These are phyloP conservation scores for Hexactinellida sp. DNA, from an alignment of 37 sponge, comb jelly and placozoan species.

Conservation along the genomic window DNA sequence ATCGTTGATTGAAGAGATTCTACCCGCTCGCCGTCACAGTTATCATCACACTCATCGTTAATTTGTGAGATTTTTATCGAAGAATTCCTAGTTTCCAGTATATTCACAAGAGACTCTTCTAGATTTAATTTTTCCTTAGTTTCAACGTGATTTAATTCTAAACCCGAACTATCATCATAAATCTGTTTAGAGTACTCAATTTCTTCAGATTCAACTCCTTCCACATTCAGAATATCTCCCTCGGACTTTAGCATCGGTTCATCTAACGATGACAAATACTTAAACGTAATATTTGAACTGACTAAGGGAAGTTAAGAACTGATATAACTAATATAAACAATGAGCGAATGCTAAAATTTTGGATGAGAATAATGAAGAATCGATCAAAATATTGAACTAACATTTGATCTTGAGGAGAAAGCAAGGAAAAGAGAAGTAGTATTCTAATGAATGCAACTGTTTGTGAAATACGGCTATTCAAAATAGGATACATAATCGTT, in stretches of 20 bases:
- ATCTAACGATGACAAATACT: no score
- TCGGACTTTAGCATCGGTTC: no score
- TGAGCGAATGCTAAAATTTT: background rate
- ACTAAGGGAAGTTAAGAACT: background rate
- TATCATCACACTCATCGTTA: background rate
- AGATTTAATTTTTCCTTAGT: no score
- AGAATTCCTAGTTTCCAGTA: background rate
- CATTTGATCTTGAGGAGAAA: background rate
- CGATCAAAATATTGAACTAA: background rate
- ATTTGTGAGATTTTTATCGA: background rate
- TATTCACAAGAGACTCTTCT: no score
- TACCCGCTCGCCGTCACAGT: background rate
- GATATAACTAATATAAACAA: background rate
- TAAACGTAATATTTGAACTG: background rate
- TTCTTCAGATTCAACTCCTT: no score
- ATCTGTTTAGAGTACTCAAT: no score
- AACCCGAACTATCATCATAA: no score
- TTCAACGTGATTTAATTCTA: no score
- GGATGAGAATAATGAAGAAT: background rate
- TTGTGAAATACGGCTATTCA: background rate
- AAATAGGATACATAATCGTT: background rate
- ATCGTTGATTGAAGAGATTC: background rate
- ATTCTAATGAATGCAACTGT: background rate
- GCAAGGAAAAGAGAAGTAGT: background rate
- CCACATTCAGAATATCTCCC: no score